A percentile compares a stretch with the other conserved stretches of the same genome.
These are phyloP conservation scores for Drosophila recens DNA, from an alignment of 2,888 invertebrate genomes.

Conservation along the genomic window DNA sequence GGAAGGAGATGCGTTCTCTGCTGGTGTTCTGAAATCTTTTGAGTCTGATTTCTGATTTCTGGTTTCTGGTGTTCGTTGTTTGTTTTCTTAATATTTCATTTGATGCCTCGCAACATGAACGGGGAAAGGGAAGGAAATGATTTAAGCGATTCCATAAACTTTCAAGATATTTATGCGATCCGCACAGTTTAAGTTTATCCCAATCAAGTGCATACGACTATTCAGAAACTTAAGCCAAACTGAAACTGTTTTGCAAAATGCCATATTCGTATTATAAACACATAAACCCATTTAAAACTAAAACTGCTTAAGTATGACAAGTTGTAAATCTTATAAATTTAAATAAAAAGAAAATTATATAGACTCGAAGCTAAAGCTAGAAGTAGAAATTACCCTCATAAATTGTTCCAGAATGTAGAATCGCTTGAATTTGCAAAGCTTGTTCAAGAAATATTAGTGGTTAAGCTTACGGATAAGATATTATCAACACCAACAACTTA, in stretches of 20 bases:
- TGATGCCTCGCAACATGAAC: conserved; percentile 33
- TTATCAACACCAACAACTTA: no score
- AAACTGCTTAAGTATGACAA: background rate
- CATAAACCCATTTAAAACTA: conserved; percentile 7
- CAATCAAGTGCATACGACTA: conserved; percentile 44
- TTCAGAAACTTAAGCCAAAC: conserved; percentile 4
- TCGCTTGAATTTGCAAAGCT: background rate
- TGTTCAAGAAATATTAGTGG: no score
- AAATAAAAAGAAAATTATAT: background rate
- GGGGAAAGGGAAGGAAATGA: conserved; percentile 21
- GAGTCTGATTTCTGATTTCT: conserved; percentile 46
- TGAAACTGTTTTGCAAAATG: conserved; percentile 8
- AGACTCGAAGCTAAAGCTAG: no score
- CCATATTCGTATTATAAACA: conserved; percentile 5
- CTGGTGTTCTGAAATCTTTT: conserved; percentile 37
- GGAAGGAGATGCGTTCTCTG: conserved; percentile 10
- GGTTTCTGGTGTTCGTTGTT: conserved; percentile 44
- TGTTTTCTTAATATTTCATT: conserved; percentile 57
- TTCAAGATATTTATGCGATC: conserved; percentile 31
- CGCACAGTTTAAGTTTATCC: conserved; percentile 35
- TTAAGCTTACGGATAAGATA: background rate
- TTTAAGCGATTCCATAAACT: conserved; percentile 58
- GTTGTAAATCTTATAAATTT: background rate
- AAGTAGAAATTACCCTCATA: background rate
- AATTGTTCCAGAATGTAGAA: background rate